These are phyloP conservation scores for Mirza zaza DNA, from an alignment of 2,113 vertebrate genomes.

Conservation along the genomic window DNA sequence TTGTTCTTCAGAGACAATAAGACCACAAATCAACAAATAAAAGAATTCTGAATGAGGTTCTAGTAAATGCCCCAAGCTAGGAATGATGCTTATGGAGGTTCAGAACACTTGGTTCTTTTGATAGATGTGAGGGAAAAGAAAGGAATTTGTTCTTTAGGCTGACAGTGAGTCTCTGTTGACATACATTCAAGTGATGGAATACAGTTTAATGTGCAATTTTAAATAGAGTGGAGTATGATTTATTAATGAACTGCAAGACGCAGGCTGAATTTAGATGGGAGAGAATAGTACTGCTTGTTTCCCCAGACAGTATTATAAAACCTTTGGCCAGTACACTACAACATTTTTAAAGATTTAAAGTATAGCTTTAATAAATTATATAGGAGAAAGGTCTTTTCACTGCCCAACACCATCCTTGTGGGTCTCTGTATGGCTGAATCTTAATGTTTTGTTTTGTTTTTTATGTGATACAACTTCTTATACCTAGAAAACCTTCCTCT, in stretches of 20 bases:
- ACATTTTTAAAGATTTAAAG: constrained; percentile 17
- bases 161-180: constrained; percentile 6
- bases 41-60: neutral
- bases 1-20: neutral
- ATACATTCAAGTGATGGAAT: neutral
- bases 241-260: constrained; percentile 78
- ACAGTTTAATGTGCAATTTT: constrained; percentile 60
- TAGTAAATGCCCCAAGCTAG: neutral
- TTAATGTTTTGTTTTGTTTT: neutral
- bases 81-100: neutral
- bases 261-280: constrained; percentile 16
- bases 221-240: constrained; percentile 71
- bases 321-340: neutral
- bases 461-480: neutral
- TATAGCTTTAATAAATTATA: neutral
- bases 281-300: neutral
- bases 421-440: neutral
- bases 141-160: constrained; percentile 47
- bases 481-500: neutral
- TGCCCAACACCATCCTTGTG: neutral
- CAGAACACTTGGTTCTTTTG: neutral
- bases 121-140: neutral
- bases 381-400: neutral
- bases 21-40: neutral
- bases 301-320: constrained; percentile 36